phyloP scores from a whole-genome alignment of 1,140 invertebrate species.

The Monochamus saltuarius region DNA sequence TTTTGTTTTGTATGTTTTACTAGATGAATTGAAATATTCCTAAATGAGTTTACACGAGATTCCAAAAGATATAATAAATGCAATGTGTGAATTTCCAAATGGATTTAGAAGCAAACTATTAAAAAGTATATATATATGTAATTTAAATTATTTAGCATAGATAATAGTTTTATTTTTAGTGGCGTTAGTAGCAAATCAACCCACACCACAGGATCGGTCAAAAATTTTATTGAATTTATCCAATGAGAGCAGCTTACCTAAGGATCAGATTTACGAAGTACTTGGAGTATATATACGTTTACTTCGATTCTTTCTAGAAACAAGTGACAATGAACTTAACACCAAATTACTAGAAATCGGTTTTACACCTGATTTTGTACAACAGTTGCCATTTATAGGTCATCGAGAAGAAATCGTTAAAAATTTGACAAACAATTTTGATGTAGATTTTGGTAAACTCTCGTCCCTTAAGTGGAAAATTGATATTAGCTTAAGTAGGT shows the following conservation, averaged over 20 bases:
- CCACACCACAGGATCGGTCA: conserved; percentile 26
- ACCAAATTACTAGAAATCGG: conserved; percentile 30
- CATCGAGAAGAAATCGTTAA: conserved; percentile 29
- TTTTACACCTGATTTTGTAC: conserved; percentile 34
- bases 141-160: neutral
- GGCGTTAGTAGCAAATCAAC: conserved; percentile 27
- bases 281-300: conserved; percentile 33
- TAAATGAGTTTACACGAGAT: conserved; percentile 29
- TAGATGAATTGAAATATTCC: neutral
- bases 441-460: conserved; percentile 32
- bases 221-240: conserved; percentile 32
- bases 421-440: conserved; percentile 27
- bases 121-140: conserved; percentile 19
- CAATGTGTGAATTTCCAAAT: conserved; percentile 10
- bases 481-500: conserved; percentile 43
- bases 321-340: conserved; percentile 34
- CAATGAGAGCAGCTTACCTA: conserved; percentile 29
- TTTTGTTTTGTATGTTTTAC: no score
- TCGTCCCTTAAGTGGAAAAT: conserved; percentile 38
- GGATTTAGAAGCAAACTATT: conserved; percentile 20
- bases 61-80: conserved; percentile 10
- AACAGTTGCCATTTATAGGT: conserved; percentile 32
- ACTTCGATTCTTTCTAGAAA: conserved; percentile 30
- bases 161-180: conserved; percentile 22
- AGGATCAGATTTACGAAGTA: conserved; percentile 30